Evolutionary conservation across 2,888 invertebrate species (phyloP).

Genomic region (Orthosia incerta): DNA sequence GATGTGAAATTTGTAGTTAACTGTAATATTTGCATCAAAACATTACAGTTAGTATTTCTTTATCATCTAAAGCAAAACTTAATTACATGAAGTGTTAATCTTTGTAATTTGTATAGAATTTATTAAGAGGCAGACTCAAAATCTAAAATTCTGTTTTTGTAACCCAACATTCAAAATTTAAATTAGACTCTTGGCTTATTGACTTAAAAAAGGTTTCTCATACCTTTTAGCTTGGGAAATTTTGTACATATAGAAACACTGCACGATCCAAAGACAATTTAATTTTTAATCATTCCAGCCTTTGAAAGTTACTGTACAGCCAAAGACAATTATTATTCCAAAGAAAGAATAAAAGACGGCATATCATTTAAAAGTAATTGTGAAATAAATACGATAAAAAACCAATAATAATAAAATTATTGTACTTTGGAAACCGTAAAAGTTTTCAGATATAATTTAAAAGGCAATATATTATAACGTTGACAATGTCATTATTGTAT

Average conservation of each 20-base stretch:
- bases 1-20: no score
- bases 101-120: not conserved
- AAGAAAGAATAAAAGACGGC: not conserved
- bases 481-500: not conserved
- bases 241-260: conserved; percentile 30
- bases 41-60: no score
- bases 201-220: no score
- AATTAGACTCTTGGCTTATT: no score
- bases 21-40: no score
- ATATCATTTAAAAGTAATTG: not conserved
- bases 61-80: not conserved
- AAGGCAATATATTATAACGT: conserved; percentile 10
- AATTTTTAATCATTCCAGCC: conserved; percentile 5
- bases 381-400: not conserved
- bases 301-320: conserved; percentile 49
- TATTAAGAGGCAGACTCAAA: not conserved
- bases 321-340: conserved; percentile 37
- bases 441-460: not conserved
- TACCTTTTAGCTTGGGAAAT: not conserved
- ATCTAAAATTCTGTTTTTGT: not conserved
- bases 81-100: not conserved
- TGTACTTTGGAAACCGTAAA: not conserved
- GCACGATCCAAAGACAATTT: conserved; percentile 39
- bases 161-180: no score
- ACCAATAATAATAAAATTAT: not conserved